Evolutionary conservation across 2,888 invertebrate genomes (phyloP), one percentile per base, ranked within the genome.

Genomic region (Luperina nickerlii): DNA sequence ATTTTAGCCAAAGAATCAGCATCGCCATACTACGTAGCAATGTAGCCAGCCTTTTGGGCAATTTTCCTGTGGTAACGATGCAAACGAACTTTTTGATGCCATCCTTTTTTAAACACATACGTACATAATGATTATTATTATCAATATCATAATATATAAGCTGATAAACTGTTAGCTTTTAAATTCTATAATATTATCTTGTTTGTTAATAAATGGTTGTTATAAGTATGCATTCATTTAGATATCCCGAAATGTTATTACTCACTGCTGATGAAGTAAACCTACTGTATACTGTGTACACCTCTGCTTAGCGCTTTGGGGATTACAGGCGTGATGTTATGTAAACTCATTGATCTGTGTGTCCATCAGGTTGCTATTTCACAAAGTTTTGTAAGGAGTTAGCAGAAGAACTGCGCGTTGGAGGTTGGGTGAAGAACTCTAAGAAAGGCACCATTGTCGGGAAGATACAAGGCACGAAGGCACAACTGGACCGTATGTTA

Each of bases 401-500:
- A 85, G 98, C 98, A 74, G 97, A 97, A 76, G 97, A 98, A 91
- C 96, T 98, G 57, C 98, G 98, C 38, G 97, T 99, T 60, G 97
- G 97, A 45, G 99, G 99, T 15, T 99, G 99, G 99, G 98, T 99
- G 88, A 99, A 99, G 96, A 99, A 99, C 95, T 98, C 98, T 67
- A 98, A 98, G 94, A 97, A 97, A 82, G 99, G 99, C 38, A 99
- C 99, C 24, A 98, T 99, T 76, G 97, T 98, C 13, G 99, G 99
- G 74, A 98, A 98, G 95, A 97, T 99, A 93, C 99, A 99, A 95
- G 99, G 99, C 20, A 97, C 97, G 67, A 98, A 98, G 92, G 96
- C 97, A 13, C 97, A 98, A 89, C 97, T 99, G 74, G 98, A 99
- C 91, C 98, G 98, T 93, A 98, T 99, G 99, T 99, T 96, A 97